Evolutionary conservation across 2,888 invertebrate species (phyloP).

Genomic region (Abscondita cerata): DNA sequence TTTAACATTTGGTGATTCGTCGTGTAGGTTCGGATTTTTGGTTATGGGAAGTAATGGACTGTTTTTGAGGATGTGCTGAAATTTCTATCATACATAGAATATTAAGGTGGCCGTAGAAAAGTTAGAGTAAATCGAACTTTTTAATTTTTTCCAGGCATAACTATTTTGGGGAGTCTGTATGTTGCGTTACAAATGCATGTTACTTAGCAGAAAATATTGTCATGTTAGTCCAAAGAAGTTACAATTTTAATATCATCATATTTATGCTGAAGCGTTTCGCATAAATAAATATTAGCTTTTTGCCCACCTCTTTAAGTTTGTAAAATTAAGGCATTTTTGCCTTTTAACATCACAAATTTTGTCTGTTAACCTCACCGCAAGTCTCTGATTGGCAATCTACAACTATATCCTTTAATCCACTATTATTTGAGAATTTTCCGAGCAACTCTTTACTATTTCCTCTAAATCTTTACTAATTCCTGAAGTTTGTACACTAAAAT

Average conservation of each 20-base stretch:
- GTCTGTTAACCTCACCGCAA: neutral
- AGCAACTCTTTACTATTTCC: too few species aligned
- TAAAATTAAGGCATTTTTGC: constrained; percentile 4
- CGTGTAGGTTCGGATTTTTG: too few species aligned
- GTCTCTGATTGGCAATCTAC: constrained; percentile 1
- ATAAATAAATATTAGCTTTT: neutral
- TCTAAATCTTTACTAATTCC: too few species aligned
- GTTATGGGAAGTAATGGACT: too few species aligned
- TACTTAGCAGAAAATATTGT: constrained; percentile 1
- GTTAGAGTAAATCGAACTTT: constrained; percentile 2
- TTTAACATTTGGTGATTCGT: too few species aligned
- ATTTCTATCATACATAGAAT: too few species aligned
- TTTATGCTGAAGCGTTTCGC: constrained; percentile 1
- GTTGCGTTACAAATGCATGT: neutral
- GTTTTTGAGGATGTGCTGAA: too few species aligned
- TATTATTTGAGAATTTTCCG: too few species aligned
- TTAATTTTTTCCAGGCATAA: neutral
- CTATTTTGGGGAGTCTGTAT: constrained; percentile 1
- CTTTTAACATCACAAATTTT: too few species aligned
- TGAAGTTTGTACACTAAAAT: too few species aligned
- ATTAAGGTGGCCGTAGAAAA: too few species aligned
- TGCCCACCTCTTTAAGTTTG: neutral
- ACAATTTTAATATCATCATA: constrained; percentile 4
- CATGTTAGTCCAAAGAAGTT: constrained; percentile 1
- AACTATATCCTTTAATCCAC: too few species aligned